Conservation (phyloP, 2,113 vertebrate species). For the Bungarus multicinctus region DNA sequence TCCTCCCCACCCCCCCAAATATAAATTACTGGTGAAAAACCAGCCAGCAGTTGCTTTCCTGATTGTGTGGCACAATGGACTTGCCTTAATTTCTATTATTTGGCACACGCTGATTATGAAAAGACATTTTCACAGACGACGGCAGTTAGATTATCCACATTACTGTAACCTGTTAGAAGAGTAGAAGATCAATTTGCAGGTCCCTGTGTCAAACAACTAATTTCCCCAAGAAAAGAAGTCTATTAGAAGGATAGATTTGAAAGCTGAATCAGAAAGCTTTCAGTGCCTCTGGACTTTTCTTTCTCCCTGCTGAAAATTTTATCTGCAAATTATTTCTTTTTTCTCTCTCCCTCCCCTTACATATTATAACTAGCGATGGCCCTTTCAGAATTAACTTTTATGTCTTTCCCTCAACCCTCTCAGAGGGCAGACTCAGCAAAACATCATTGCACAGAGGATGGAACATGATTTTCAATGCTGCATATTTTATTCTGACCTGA, state of each 20-base stretch:
- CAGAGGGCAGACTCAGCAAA: background rate
- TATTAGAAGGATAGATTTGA: background rate
- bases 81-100: background rate
- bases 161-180: background rate
- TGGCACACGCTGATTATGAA: background rate
- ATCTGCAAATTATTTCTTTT: background rate
- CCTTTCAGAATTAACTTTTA: background rate
- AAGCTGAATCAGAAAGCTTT: background rate
- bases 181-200: background rate
- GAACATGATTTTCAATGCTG: background rate
- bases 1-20: background rate
- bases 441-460: background rate
- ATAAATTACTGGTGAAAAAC: background rate
- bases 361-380: background rate
- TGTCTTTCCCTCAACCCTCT: background rate
- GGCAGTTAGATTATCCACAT: background rate
- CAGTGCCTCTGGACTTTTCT: background rate
- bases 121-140: background rate
- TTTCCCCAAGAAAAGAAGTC: background rate
- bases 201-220: background rate
- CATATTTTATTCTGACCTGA: background rate
- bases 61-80: background rate
- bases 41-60: background rate
- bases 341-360: background rate
- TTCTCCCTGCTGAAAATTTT: background rate